phyloP scores from a whole-genome alignment of 2,888 invertebrate species.

The Leptothorax acervorum region DNA sequence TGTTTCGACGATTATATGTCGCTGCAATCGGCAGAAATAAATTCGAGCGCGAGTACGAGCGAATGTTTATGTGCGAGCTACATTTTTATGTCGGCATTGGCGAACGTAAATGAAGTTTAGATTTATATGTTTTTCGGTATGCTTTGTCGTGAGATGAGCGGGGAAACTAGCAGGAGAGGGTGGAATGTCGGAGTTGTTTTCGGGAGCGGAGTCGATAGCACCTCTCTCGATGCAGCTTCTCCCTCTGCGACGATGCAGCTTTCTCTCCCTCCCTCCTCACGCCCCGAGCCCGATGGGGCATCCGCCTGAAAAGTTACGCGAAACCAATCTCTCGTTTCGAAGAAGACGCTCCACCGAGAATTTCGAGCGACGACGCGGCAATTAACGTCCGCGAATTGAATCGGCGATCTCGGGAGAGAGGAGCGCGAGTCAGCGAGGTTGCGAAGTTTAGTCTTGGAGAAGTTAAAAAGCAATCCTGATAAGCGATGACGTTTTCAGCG shows the following conservation, averaged over 20 bases:
- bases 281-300: not conserved
- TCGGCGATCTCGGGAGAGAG: constrained; percentile 29
- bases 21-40: constrained; percentile 16
- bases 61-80: constrained; percentile 35
- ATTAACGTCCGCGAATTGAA: constrained; percentile 48
- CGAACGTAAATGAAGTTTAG: constrained; percentile 64
- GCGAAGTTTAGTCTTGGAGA: constrained; percentile 5
- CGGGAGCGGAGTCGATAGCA: constrained; percentile 43
- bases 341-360: constrained; percentile 26
- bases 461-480: constrained; percentile 23
- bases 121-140: constrained; percentile 71
- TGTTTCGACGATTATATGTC: constrained; percentile 20
- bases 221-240: constrained; percentile 43
- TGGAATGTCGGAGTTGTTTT: constrained; percentile 41
- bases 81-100: constrained; percentile 26
- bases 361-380: constrained; percentile 23
- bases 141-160: constrained; percentile 18
- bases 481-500: not conserved
- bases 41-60: not conserved
- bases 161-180: not conserved
- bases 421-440: not conserved
- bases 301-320: constrained; percentile 39
- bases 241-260: constrained; percentile 47
- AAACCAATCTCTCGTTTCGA: constrained; percentile 22
- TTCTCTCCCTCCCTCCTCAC: not conserved